Conservation (phyloP, 30 jellyfish, hydroid and myxozoan species). For the Mastigias papua region DNA sequence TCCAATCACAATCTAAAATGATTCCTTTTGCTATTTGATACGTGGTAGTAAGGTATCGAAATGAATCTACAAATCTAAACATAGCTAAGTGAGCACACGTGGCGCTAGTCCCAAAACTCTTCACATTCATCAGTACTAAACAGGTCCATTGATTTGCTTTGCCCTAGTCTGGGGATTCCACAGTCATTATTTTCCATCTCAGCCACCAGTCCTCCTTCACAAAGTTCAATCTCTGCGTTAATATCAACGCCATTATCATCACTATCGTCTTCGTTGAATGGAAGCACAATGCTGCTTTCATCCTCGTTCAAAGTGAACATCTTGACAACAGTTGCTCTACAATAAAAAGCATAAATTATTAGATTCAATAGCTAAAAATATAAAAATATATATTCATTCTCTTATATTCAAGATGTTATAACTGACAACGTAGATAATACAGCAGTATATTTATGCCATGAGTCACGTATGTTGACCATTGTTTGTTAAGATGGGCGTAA, state of each 20-base stretch:
- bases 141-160: neutral
- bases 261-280: neutral
- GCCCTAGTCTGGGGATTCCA: neutral
- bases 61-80: no score
- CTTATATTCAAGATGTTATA: no score
- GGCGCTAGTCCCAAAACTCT: slow-evolving; percentile 5
- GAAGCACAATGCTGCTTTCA: neutral
- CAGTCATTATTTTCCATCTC: neutral
- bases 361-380: neutral
- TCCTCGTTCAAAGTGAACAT: neutral
- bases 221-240: neutral
- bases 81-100: no score
- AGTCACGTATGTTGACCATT: no score
- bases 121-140: neutral
- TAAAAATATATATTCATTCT: no score
- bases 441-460: no score
- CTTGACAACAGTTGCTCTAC: neutral
- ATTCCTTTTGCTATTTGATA: no score
- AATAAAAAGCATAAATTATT: neutral
- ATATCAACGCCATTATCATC: neutral
- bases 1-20: no score
- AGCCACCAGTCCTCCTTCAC: neutral
- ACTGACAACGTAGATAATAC: no score
- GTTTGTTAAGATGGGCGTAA: no score
- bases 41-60: no score